A percentile compares a stretch with the other conserved stretches of the same genome.
Conservation (phyloP, 2,888 invertebrate genomes). For the Volucella bombylans region DNA sequence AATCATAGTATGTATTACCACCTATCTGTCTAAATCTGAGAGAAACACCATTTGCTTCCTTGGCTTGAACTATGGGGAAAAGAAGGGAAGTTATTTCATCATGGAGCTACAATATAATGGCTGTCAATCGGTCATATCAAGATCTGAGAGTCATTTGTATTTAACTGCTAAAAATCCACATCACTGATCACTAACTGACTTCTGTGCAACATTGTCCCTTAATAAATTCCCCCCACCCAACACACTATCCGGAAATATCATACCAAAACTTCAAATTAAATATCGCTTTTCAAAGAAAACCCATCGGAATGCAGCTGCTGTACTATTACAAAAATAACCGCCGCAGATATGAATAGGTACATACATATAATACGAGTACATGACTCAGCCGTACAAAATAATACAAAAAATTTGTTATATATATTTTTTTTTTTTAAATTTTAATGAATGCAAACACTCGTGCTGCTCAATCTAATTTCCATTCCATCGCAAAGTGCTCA, state of each 20-base stretch:
- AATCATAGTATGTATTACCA: no score
- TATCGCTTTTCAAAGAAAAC: conserved; percentile 4
- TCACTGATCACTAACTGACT: not conserved
- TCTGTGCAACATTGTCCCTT: conserved; percentile 5
- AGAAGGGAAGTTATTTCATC: no score
- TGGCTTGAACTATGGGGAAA: no score
- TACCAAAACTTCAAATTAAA: conserved; percentile 16
- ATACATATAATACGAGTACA: conserved; percentile 26
- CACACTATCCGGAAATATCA: not conserved
- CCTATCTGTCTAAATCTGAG: no score
- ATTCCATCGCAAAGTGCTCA: conserved; percentile 30
- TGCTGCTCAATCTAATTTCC: conserved; percentile 24
- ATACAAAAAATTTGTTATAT: not conserved
- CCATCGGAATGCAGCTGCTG: conserved; percentile 10
- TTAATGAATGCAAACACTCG: conserved; percentile 22
- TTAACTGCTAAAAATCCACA: no score
- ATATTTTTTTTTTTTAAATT: conserved; percentile 1
- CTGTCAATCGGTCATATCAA: no score
- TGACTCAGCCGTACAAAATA: conserved; percentile 18
- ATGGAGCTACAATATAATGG: no score
- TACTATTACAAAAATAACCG: conserved; percentile 23
- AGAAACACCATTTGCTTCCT: no score
- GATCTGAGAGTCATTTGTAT: no score
- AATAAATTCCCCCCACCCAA: conserved; percentile 1
- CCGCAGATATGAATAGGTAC: not conserved